Percentiles rank a stretch among this genome's conserved stretches.
phyloP scores from a whole-genome alignment of 2,888 invertebrate species.

The Palloptera scutellata region DNA sequence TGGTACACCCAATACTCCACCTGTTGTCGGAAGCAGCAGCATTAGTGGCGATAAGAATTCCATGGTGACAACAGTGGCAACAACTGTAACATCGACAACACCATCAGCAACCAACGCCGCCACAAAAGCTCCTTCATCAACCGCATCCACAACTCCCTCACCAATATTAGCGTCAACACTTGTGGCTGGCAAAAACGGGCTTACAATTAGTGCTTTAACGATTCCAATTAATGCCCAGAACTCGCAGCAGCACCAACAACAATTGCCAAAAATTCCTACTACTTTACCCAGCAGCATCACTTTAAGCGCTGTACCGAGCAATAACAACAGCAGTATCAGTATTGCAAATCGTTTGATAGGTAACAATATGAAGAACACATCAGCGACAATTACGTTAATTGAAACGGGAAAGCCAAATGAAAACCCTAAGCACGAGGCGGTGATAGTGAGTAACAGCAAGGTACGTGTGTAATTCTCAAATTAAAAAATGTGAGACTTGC shows the following conservation, averaged over 20 bases:
- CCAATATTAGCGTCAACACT: slow-evolving; percentile 32
- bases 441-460: too few relatives aligned
- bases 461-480: too few relatives aligned
- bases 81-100: slow-evolving; percentile 21
- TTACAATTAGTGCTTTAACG: slow-evolving; percentile 50
- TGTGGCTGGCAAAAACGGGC: slow-evolving; percentile 54
- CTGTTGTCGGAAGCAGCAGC: slow-evolving; percentile 17
- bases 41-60: slow-evolving; percentile 26
- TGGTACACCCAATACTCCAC: slow-evolving; percentile 41
- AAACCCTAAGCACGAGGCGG: neutral
- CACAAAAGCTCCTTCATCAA: slow-evolving; percentile 40
- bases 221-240: slow-evolving; percentile 45
- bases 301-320: slow-evolving; percentile 48
- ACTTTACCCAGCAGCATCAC: slow-evolving; percentile 55
- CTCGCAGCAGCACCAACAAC: slow-evolving; percentile 44
- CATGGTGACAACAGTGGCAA: slow-evolving; percentile 27
- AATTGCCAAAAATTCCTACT: slow-evolving; percentile 50
- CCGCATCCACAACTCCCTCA: neutral
- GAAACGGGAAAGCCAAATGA: slow-evolving; percentile 52
- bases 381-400: slow-evolving; percentile 63
- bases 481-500: too few relatives aligned
- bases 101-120: slow-evolving; percentile 42
- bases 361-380: slow-evolving; percentile 44
- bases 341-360: slow-evolving; percentile 32
- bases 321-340: slow-evolving; percentile 30